Base-by-base conservation (phyloP, 2,113 vertebrate genomes). In the Polyodon spathula region DNA sequence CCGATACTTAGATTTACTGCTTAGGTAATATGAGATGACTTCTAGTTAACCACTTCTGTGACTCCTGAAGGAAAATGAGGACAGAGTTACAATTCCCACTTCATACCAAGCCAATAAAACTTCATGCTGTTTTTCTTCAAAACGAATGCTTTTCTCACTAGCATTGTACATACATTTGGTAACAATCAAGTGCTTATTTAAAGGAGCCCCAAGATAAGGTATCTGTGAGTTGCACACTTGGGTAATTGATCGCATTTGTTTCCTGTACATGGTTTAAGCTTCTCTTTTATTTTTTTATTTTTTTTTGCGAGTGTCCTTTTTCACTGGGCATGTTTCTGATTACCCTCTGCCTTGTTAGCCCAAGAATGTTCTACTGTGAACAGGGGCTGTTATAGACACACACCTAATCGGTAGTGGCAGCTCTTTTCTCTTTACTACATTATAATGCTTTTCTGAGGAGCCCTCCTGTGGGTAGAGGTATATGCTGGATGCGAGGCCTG, bases 211-310 rank as follows among this genome's bases (percentile, higher is more conserved):
- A 84, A 91, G 90, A 95, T 94, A 94, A 92, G 88, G 88, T 93
- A 92, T 93, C 91, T 93, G 85, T 74, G 78, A 88, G 83, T 74
- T 68, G 82, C 83, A 81, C 80, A 83, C 92, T 92, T 87, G 86
- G 79, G 86, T 93, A 93, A 94, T 93, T 93, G 89, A 93, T 94
- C 90, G 87, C 92, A 91, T 91, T 84, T 81, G 87, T 89, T 95
- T 94, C 91, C 91, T 92, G 88, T 78, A 72, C 0, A 27, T 73
- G 79, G 78, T 84, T 88, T 88, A 50, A 80, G 81, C 86, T 87
- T 89, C 85, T 88, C 72, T 77, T 68, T 69, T 82, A 86, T 83
- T 88, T 79, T 77, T 77, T 74, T 62, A 66, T 71, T 69, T 69
- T 67, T 71, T 64, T 58, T 44, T 56, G 50, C 55, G 6, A 38